These are phyloP conservation scores for Plestiodon gilberti DNA, from an alignment of 2,113 vertebrate genomes.

Conservation along the genomic window DNA sequence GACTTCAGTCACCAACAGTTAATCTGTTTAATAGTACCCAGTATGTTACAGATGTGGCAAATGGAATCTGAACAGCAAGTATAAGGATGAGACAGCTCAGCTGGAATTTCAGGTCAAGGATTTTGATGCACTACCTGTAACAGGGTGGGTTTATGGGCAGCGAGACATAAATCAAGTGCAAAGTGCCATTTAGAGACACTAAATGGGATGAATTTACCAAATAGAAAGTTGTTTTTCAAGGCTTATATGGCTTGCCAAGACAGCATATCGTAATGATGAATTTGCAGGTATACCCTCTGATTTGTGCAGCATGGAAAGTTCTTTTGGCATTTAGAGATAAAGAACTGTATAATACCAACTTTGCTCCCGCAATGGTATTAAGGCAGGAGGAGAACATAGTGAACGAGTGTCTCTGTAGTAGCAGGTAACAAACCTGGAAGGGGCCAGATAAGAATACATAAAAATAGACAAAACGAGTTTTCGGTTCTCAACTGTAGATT, in stretches of 20 bases:
- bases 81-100: background rate
- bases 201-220: constrained; percentile 15
- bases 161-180: constrained; percentile 5
- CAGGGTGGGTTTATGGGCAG: background rate
- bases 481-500: background rate
- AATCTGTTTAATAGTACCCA: background rate
- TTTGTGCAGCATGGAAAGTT: background rate
- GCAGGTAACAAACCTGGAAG: background rate
- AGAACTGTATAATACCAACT: background rate
- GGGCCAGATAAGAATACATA: background rate
- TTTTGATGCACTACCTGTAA: constrained; percentile 4
- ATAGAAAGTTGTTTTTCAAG: background rate
- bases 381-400: background rate
- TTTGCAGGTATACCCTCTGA: background rate
- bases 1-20: background rate
- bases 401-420: background rate
- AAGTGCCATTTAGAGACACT: constrained; percentile 2
- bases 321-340: background rate
- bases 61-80: background rate
- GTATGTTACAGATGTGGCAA: background rate
- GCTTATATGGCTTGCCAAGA: constrained; percentile 8
- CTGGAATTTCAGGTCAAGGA: constrained; percentile 1
- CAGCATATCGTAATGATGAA: constrained; percentile 8
- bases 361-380: background rate
- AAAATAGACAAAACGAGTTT: background rate